phyloP scores from a whole-genome alignment of 2,113 vertebrate species.

The Macroglossus sobrinus region DNA sequence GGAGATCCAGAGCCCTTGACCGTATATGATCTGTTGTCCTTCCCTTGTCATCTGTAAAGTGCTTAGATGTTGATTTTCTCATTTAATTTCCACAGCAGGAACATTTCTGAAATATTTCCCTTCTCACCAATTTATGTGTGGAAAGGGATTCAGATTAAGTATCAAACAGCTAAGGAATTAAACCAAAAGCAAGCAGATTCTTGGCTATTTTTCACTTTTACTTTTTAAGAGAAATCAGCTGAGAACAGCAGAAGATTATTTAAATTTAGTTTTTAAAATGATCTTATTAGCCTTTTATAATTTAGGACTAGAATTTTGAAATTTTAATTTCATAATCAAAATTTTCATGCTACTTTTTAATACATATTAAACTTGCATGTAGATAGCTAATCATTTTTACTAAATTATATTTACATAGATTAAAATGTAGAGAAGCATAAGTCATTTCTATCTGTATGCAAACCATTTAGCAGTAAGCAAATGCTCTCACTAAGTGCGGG shows the following conservation, averaged over 20 bases:
- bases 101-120: background rate
- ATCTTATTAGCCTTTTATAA: slow-evolving; percentile 13
- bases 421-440: background rate
- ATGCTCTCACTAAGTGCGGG: background rate
- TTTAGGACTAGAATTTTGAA: background rate
- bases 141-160: background rate
- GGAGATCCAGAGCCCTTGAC: background rate
- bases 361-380: background rate
- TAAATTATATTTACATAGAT: background rate
- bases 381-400: background rate
- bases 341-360: background rate
- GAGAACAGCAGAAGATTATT: background rate
- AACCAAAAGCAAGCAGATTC: background rate
- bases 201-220: background rate
- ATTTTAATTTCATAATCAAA: background rate
- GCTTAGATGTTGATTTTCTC: background rate
- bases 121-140: background rate
- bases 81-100: background rate
- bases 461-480: background rate
- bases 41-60: background rate
- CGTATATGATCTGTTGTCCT: background rate
- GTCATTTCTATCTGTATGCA: background rate
- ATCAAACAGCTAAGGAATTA: background rate
- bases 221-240: background rate
- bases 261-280: background rate